Evolutionary conservation across 2,113 vertebrate species (phyloP).

Genomic region (Notothenia coriiceps): DNA sequence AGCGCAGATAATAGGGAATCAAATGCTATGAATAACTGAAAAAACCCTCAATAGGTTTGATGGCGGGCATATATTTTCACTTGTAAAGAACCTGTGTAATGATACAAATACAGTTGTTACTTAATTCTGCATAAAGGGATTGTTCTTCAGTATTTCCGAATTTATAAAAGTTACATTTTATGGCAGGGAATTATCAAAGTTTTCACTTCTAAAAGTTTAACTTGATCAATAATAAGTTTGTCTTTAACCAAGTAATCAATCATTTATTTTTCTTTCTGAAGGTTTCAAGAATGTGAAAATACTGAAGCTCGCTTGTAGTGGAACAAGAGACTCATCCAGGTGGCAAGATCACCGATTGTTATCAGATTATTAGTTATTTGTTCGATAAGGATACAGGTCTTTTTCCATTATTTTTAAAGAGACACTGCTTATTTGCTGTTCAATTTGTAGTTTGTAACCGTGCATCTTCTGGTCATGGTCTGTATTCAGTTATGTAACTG

Average conservation of each 20-base stretch:
- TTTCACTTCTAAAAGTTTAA: background rate
- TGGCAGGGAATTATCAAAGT: background rate
- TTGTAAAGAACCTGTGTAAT: background rate
- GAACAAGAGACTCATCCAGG: slow-evolving; percentile 16
- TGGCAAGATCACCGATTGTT: slow-evolving; percentile 8
- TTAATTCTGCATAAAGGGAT: background rate
- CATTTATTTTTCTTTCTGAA: slow-evolving; percentile 51
- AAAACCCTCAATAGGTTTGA: background rate
- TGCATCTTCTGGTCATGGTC: slow-evolving; percentile 19
- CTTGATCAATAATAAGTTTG: background rate
- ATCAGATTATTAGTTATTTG: slow-evolving; percentile 34
- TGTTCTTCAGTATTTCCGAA: background rate
- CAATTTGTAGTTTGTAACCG: slow-evolving; percentile 38
- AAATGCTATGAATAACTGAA: background rate
- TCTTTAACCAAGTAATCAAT: slow-evolving; percentile 16
- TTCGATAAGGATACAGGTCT: background rate
- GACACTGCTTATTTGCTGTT: slow-evolving; percentile 3
- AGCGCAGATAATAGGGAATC: background rate
- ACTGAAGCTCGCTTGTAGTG: slow-evolving; percentile 7
- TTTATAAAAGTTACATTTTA: background rate
- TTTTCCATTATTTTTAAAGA: slow-evolving; percentile 42
- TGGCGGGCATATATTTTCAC: background rate
- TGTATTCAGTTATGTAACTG: slow-evolving; percentile 13
- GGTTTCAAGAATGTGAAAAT: slow-evolving; percentile 67
- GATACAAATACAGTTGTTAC: background rate